Base-by-base conservation (phyloP, 2,797 vertebrate species). In the Betta splendens region DNA sequence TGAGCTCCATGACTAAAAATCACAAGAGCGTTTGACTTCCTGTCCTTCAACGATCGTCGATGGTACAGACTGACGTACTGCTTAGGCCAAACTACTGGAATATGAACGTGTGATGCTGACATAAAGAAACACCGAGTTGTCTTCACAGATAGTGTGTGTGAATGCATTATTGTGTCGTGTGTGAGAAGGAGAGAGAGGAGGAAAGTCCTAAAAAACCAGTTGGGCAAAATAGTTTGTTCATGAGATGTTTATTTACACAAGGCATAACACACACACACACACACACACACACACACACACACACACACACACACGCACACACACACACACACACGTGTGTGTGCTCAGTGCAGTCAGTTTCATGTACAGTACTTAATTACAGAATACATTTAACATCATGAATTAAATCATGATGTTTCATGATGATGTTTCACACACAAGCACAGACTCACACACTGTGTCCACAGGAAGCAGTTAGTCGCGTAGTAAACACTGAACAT, bases 171-270 rank as follows among this genome's bases (percentile, higher is more conserved):
- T 36, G 49, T 17, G 42, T 21, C n/a, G 25, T 15, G 43, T 20
- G 22, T 31, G 18, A 25, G 20, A 20, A 20, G 20, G n/a, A n/a
- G n/a, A n/a, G 9, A 29, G 9, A 9, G 4, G 0, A 17, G 15
- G 5, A 42, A 7, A 3, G 18, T 9, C 25, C 69, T 42, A 58
- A 20, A 64, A 61, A 73, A 29, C 54, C 49, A 44, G 70, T 65
- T 11, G 3, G 36, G 51, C 70, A 38, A 43, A 71, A 64, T 59
- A 47, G 13, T 38, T 60, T 17, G 22, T 45, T 48, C 38, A 80
- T 78, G 75, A 81, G 69, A 73, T 79, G 58, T 83, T 87, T 85
- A 85, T 82, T 85, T 73, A 78, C 68, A 84, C 29, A 55, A 77
- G 64, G 50, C 38, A 35, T 65, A 53, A 70, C 55, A 72, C 49